Base-by-base conservation (phyloP, 2,888 invertebrate species). In the Choristoneura rosaceana region DNA sequence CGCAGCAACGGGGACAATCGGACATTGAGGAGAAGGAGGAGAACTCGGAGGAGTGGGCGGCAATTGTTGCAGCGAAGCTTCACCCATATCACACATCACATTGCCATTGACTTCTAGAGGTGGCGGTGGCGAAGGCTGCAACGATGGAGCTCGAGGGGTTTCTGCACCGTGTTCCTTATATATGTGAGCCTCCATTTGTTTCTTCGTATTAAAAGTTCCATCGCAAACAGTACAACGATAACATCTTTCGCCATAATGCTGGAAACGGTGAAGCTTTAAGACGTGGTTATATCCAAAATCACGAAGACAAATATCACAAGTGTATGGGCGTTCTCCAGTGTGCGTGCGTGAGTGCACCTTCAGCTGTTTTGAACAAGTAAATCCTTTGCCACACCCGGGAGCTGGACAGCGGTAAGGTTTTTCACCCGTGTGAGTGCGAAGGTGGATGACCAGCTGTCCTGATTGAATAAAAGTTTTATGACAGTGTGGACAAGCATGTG, bases 211-310 rank as follows among this genome's bases (percentile, higher is more conserved):
- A 85, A 98, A 98, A 0, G 98, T 98, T 80, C 97, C 97, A 82
- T 98, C 97, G 89, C 98, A 98, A 34, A 98, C 96, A 3, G 98
- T 98, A 88, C 98, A 98, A 82, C 98, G 98, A 92, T 98, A 98
- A 74, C 98, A 98, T 83, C 98, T 98, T 85, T 98, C 97, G 0
- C 98, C 98, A 81, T 97, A 98, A 88, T 98, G 98, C 79, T 98
- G 97, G 47, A 98, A 98, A 76, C 97, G 96, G 87, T 98, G 98
- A 69, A 98, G 91, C 88, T 98, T 98, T 74, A 98, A 92, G 4
- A 98, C 98, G 87, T 98, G 98, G 86, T 98, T 98, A 90, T 98
- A 98, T 9, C 98, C 98, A 85, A 98, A 98, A 69, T 97, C 97
- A 77, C 98, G 97, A 74, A 97, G 97, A 84, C 98, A 98, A 77